Conservation (phyloP, 2,888 invertebrate species). For the Lasioglossum villosulum region DNA sequence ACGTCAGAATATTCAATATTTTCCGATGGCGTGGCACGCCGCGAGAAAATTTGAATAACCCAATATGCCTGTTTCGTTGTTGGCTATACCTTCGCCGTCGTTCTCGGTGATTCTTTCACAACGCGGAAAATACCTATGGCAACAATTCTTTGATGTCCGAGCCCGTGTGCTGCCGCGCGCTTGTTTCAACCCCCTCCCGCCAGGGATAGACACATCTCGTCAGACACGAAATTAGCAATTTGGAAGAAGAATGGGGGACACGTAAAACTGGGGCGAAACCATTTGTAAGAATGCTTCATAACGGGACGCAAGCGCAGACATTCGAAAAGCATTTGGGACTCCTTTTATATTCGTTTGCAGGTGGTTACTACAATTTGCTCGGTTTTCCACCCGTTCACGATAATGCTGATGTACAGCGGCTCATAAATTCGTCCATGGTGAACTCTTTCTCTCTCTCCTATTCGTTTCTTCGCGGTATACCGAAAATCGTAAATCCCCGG, state of each 20-base stretch:
- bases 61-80: slow-evolving; percentile 42
- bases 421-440: not conserved
- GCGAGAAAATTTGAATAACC: slow-evolving; percentile 58
- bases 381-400: not conserved
- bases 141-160: slow-evolving; percentile 40
- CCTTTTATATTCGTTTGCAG: not conserved
- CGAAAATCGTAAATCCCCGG: not conserved
- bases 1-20: slow-evolving; percentile 68
- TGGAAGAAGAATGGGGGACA: not conserved
- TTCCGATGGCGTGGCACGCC: slow-evolving; percentile 45
- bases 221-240: slow-evolving; percentile 4
- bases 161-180: not conserved
- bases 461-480: not conserved
- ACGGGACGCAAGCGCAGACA: not conserved
- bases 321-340: slow-evolving; percentile 2
- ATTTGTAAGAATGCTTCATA: slow-evolving; percentile 4
- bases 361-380: not conserved
- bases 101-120: slow-evolving; percentile 40
- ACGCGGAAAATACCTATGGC: slow-evolving; percentile 6
- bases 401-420: slow-evolving; percentile 3
- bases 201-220: not conserved
- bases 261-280: not conserved
- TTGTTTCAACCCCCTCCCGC: not conserved
- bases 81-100: not conserved
- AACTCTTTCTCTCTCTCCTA: not conserved